Evolutionary conservation across 2,113 vertebrate genomes (phyloP).

Genomic region (Hypocryptadius cinnamomeus): DNA sequence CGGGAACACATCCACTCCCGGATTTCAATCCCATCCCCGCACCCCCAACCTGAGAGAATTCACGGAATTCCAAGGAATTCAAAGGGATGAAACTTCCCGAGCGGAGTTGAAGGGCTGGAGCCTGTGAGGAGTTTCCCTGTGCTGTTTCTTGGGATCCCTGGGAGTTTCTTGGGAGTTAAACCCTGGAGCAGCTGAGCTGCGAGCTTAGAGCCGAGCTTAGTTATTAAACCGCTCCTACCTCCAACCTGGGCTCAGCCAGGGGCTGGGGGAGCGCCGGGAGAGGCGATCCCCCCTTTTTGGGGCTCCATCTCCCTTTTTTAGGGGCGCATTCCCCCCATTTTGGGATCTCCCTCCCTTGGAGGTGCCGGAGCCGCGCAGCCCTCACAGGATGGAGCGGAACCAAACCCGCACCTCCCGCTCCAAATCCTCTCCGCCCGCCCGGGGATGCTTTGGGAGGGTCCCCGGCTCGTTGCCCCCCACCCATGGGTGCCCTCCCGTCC

Average conservation of each 20-base stretch:
- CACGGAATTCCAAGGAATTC: neutral
- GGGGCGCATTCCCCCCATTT: neutral
- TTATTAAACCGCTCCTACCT: neutral
- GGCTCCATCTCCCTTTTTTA: neutral
- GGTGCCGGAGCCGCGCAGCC: neutral
- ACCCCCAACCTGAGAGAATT: neutral
- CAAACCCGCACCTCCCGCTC: neutral
- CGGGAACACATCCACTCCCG: neutral
- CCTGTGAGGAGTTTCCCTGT: neutral
- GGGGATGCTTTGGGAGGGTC: neutral
- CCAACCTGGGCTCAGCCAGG: neutral
- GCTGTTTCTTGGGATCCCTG: neutral
- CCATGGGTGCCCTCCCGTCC: neutral
- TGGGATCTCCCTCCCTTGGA: neutral
- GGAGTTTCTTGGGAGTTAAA: neutral
- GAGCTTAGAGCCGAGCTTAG: neutral
- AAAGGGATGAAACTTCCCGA: neutral
- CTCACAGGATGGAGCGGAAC: neutral
- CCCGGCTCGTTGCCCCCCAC: neutral
- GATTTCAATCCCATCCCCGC: neutral
- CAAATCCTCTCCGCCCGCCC: neutral
- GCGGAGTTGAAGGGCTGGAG: neutral
- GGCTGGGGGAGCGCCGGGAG: neutral
- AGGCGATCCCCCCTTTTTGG: neutral
- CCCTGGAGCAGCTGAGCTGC: constrained; percentile 11